Base-by-base conservation (phyloP, 2,888 invertebrate genomes). In the Molanna angustata region DNA sequence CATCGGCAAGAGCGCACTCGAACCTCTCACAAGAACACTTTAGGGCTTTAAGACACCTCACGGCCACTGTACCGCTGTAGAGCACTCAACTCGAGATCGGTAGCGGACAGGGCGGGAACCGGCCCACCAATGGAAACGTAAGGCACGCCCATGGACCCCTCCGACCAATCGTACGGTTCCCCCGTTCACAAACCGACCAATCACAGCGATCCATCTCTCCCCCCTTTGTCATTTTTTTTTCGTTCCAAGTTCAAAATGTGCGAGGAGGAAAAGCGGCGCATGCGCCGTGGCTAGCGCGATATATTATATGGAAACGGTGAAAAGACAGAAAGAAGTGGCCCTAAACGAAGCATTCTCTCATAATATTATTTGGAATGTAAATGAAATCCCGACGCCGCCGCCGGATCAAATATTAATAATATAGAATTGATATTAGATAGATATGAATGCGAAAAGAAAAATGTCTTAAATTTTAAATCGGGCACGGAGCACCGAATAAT, bases 31-130 rank as follows among this genome's bases (percentile, higher is more conserved):
- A 52, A 59, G 59, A 53, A 58, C 59, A 56, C 59, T 61, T 52
- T 51, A 57, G 20, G 54, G 59, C 55, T 54, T 57, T 57, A 56
- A 58, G 54, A 58, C 60, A 61, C 60, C 61, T 59, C 53, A 48
- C 58, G 47, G 52, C 42, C 43, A 22, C 48, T 27, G 45, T 31
- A 22, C n/a, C 32, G 19, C 31, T 43, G 17, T 42, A 51, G 55
- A 49, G 51, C 48, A 32, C 55, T 55, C 49, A 32, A 49, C 33
- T 19, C 42, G 72, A 71, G 73, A 71, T 73, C 72, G 73, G 73
- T 74, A 73, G 72, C 70, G 72, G 72, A 69, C 73, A 73, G 73
- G 74, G 74, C 70, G 73, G 63, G 65, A 65, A 67, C 72, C 74
- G 74, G 74, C 74, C 74, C 73, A 74, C 74, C 57, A 41, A 51